Percentiles rank a stretch among this genome's conserved stretches.
Evolutionary conservation across 2,797 vertebrate species (phyloP).

Genomic region (Paguma larvata): DNA sequence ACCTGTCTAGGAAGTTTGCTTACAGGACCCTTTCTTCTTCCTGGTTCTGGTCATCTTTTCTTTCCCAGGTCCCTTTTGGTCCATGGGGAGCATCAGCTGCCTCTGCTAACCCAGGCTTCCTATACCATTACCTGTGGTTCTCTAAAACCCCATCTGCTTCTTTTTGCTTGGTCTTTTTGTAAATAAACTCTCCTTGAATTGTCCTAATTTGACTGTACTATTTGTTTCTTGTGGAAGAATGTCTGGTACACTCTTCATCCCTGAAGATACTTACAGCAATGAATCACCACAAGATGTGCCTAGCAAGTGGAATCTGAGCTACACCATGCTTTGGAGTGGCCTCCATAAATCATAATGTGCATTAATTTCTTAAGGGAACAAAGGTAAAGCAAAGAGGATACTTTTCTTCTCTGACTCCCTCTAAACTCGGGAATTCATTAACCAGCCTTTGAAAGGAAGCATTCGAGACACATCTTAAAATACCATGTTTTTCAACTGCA

Average conservation of each 20-base stretch:
- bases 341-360: slow-evolving; percentile 43
- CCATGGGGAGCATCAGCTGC: not conserved
- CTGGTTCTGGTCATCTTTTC: not conserved
- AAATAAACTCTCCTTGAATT: not conserved
- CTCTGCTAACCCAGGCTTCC: not conserved
- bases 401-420: slow-evolving; percentile 30
- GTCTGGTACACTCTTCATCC: not conserved
- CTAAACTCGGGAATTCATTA: slow-evolving; percentile 68
- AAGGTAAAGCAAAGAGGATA: not conserved
- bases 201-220: not conserved
- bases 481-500: slow-evolving; percentile 32
- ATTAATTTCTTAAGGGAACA: slow-evolving; percentile 39
- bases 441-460: slow-evolving; percentile 66
- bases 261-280: slow-evolving; percentile 20
- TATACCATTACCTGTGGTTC: not conserved
- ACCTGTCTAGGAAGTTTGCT: not conserved
- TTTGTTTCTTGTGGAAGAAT: not conserved
- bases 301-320: not conserved
- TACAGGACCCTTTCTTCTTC: not conserved
- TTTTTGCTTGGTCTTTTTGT: not conserved
- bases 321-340: not conserved
- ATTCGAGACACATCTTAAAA: slow-evolving; percentile 68
- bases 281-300: not conserved
- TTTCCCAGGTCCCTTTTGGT: not conserved
- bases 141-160: not conserved